Base-by-base conservation (phyloP, 1,140 invertebrate species). In the Lerema accius region DNA sequence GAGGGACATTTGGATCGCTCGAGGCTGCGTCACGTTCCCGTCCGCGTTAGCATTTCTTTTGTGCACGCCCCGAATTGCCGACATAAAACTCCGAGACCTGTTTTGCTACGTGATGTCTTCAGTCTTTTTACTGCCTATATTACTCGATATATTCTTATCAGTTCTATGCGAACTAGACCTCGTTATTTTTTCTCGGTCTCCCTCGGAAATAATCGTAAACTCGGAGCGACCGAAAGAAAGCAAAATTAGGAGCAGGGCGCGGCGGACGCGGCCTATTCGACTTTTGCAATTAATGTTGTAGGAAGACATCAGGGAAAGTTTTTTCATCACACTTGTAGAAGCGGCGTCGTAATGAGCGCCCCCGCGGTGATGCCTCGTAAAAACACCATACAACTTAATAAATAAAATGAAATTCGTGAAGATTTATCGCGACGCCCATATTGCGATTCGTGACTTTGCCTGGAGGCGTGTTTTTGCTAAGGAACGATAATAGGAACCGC, bases 381-480 rank as follows among this genome's bases (percentile, higher is more conserved):
- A 89, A 88, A 84, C 80, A 78, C 73, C 78, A 81, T 80, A 88
- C 82, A 88, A 84, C 88, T 90, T 88, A 90, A 90, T 90, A 89
- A 89, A 89, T 89, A 87, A 86, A 86, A 80, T 78, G 78, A 83
- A 75, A 86, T 87, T 83, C 73, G 68, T 73, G 76, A 86, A 87
- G 87, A 90, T 90, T 90, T 89, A 90, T 89, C 80, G 75, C 76
- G 71, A 76, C 63, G 67, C 64, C 76, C 74, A 75, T 77, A 80
- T 86, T 83, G 78, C 80, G 80, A 82, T 83, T 82, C 77, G 74
- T 82, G 75, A 69, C 63, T 75, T 61, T 62, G 63, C 72, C 67
- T 69, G 28, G 68, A 63, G 71, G 70, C 78, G 68, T 67, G 71
- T 81, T 78, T 76, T 67, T 76, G 51, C 58, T 63, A 49, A 65